These are phyloP conservation scores for Encarsia formosa DNA, from an alignment of 2,888 invertebrate species.

Conservation along the genomic window DNA sequence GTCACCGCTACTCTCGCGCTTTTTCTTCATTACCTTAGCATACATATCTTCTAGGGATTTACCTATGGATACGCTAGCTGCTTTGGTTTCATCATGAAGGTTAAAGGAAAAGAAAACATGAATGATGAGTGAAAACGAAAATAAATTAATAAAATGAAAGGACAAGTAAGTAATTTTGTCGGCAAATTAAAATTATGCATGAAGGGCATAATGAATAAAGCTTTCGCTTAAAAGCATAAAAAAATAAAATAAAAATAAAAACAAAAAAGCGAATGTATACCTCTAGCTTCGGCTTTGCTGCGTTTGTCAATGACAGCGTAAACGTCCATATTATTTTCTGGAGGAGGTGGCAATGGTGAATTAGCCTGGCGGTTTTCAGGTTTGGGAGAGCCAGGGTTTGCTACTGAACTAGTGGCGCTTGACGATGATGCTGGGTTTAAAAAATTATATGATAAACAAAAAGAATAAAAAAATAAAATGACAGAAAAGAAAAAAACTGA, in stretches of 20 bases:
- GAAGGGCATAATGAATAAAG: not conserved
- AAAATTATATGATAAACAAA: slow-evolving; percentile 8
- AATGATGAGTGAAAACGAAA: not conserved
- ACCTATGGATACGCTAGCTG: slow-evolving; percentile 34
- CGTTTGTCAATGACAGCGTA: slow-evolving; percentile 49
- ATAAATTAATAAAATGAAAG: not conserved
- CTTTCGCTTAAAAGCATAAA: not conserved
- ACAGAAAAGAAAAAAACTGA: slow-evolving; percentile 8
- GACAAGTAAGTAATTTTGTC: too few relatives aligned
- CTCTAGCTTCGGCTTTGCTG: slow-evolving; percentile 38
- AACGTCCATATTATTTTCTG: slow-evolving; percentile 56
- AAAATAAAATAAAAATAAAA: not conserved
- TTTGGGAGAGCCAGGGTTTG: slow-evolving; percentile 79
- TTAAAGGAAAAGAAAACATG: not conserved
- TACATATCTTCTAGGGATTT: slow-evolving; percentile 85
- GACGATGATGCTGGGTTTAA: slow-evolving; percentile 64
- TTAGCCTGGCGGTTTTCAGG: slow-evolving; percentile 88
- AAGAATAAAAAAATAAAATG: not conserved
- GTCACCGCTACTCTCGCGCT: slow-evolving; percentile 43
- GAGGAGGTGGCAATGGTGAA: slow-evolving; percentile 81
- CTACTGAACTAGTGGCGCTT: slow-evolving; percentile 65
- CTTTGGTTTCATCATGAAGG: not conserved
- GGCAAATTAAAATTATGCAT: not conserved
- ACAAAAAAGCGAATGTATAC: too few relatives aligned
- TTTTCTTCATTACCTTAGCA: slow-evolving; percentile 77